phyloP scores from a whole-genome alignment of 2,888 invertebrate genomes.

The Parnassius smintheus region DNA sequence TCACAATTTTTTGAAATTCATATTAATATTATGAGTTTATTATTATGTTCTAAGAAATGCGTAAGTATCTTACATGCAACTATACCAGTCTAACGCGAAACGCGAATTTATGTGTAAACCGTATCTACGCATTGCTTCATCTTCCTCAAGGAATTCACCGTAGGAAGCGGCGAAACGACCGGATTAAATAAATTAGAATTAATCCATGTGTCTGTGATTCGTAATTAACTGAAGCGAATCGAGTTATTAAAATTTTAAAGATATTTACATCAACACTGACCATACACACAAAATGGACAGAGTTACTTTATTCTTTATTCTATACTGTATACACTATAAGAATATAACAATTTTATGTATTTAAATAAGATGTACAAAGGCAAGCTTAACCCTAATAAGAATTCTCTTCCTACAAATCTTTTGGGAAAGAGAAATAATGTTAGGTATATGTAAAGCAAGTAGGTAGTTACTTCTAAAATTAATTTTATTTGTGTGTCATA shows the following conservation, averaged over 20 bases:
- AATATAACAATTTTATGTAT: no score
- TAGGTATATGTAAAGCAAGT: no score
- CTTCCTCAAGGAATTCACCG: conserved; percentile 15
- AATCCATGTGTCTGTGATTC: conserved; percentile 11
- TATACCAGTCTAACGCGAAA: conserved; percentile 10
- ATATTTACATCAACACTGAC: conserved; percentile 1
- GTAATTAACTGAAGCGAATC: conserved; percentile 17
- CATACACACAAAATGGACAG: conserved; percentile 6
- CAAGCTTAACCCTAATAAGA: no score
- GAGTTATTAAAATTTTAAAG: conserved; percentile 8
- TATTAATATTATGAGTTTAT: conserved; percentile 14
- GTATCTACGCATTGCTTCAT: conserved; percentile 7
- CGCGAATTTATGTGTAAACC: conserved; percentile 10
- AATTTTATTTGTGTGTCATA: no score
- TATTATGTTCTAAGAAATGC: conserved; percentile 5
- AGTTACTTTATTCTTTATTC: no score
- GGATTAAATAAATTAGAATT: conserved; percentile 20
- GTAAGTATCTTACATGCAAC: conserved; percentile 15
- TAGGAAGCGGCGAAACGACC: conserved; percentile 16
- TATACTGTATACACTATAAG: no score
- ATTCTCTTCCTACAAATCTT: no score
- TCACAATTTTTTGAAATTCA: conserved; percentile 13
- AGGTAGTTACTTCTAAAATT: conserved; percentile 27
- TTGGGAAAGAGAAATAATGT: no score
- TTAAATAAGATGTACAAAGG: no score